Evolutionary conservation across 1,140 invertebrate species (phyloP).

Genomic region (Saccostrea cuccullata): DNA sequence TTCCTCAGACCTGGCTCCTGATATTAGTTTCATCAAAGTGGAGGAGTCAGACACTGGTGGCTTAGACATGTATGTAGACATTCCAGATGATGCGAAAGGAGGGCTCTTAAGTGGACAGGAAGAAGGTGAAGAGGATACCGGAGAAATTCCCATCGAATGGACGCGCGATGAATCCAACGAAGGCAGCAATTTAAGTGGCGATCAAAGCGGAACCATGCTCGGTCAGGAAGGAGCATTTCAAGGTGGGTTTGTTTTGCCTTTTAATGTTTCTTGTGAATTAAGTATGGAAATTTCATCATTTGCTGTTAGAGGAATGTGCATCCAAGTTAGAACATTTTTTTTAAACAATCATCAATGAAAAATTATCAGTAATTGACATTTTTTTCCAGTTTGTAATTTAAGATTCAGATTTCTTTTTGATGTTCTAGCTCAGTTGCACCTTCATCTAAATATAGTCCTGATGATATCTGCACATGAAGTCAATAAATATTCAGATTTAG

Average conservation of each 20-base stretch:
- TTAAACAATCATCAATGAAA: background rate
- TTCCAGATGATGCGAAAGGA: conserved; percentile 40
- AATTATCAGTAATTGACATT: too few species aligned
- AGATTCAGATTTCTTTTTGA: background rate
- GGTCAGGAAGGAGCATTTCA: conserved; percentile 40
- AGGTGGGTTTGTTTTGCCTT: conserved; percentile 30
- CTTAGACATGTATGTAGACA: conserved; percentile 53
- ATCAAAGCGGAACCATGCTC: conserved; percentile 24
- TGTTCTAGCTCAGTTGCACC: background rate
- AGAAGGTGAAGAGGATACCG: conserved; percentile 38
- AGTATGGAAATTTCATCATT: conserved; percentile 36
- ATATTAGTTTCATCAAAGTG: conserved; percentile 45
- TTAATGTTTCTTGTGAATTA: background rate
- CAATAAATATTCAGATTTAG: background rate
- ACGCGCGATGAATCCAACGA: conserved; percentile 45
- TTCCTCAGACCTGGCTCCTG: conserved; percentile 38
- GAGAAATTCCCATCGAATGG: conserved; percentile 38
- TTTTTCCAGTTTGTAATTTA: background rate
- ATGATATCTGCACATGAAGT: background rate
- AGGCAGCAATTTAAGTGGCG: conserved; percentile 44
- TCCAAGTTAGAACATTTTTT: background rate
- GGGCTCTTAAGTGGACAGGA: conserved; percentile 26
- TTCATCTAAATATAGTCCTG: background rate
- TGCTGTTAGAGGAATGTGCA: background rate
- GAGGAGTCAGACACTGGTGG: conserved; percentile 47